Evolutionary conservation across 2,888 invertebrate genomes (phyloP).

Genomic region (Ptilodon capucinus): DNA sequence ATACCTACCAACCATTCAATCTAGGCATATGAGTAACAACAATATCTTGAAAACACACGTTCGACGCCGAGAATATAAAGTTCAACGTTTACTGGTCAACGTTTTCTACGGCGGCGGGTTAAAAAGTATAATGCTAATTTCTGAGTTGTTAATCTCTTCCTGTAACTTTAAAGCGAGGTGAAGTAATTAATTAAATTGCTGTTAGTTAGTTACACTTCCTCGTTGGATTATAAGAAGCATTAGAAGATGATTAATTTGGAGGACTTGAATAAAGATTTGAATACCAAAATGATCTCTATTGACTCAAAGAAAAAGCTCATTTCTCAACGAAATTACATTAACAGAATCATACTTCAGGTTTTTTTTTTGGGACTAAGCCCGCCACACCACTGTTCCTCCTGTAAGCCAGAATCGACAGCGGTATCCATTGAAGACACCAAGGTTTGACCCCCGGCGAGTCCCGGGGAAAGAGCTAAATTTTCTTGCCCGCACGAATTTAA

Average conservation of each 20-base stretch:
- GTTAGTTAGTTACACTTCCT: slow-evolving; percentile 1
- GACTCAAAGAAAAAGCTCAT: no score
- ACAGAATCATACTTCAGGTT: no score
- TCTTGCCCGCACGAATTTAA: no score
- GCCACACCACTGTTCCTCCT: no score
- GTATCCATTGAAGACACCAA: no score
- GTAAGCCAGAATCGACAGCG: no score
- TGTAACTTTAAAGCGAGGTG: slow-evolving; percentile 21
- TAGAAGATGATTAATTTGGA: background rate
- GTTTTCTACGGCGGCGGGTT: slow-evolving; percentile 15
- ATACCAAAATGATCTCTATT: no score
- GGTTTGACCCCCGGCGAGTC: no score
- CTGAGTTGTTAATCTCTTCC: slow-evolving; percentile 25
- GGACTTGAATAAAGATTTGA: no score
- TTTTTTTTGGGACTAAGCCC: no score
- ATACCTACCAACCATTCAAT: slow-evolving; percentile 28
- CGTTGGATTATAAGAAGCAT: background rate
- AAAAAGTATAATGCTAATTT: slow-evolving; percentile 22
- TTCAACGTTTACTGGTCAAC: slow-evolving; percentile 11
- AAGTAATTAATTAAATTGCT: slow-evolving; percentile 17
- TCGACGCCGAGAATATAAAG: slow-evolving; percentile 1
- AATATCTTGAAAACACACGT: background rate
- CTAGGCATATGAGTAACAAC: slow-evolving; percentile 10
- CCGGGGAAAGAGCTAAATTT: no score
- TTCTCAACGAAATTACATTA: no score